Percentiles rank a stretch among this genome's conserved stretches.
Evolutionary conservation across 2,888 invertebrate genomes (phyloP).

Genomic region (Nomada fucata): DNA sequence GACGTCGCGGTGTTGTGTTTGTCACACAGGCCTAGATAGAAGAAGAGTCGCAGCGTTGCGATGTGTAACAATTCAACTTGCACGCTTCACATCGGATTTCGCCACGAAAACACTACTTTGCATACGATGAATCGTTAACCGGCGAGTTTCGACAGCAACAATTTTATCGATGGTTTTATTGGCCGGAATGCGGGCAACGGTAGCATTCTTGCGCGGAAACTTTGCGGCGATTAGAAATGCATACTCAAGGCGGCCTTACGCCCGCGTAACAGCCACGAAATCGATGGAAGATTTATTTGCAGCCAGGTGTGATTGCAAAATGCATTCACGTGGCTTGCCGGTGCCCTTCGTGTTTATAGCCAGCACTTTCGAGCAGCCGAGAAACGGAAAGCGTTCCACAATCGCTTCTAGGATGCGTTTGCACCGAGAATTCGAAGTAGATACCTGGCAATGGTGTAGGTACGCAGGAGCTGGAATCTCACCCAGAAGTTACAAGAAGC

Average conservation of each 20-base stretch:
- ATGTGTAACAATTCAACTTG: background rate
- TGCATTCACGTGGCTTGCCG: constrained; percentile 16
- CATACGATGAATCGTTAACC: background rate
- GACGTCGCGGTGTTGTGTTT: too few species aligned
- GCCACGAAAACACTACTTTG: background rate
- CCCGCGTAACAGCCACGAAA: constrained; percentile 1
- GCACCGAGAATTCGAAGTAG: constrained; percentile 43
- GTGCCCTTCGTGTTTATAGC: constrained; percentile 57
- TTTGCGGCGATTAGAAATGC: constrained; percentile 38
- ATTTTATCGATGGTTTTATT: background rate
- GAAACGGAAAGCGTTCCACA: constrained; percentile 50
- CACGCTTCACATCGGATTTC: background rate
- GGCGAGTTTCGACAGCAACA: background rate
- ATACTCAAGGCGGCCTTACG: background rate
- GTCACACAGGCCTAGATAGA: too few species aligned
- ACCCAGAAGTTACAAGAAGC: background rate
- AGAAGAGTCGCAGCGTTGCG: background rate
- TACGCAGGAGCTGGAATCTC: background rate
- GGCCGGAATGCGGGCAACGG: background rate
- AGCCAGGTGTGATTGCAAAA: constrained; percentile 38
- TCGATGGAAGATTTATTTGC: constrained; percentile 58
- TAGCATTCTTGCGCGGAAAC: constrained; percentile 16
- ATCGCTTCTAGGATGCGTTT: constrained; percentile 43
- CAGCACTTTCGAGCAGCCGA: constrained; percentile 36
- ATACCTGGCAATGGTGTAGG: constrained; percentile 36